Evolutionary conservation across 1,140 invertebrate genomes (phyloP).

Genomic region (Ephestia elutella): DNA sequence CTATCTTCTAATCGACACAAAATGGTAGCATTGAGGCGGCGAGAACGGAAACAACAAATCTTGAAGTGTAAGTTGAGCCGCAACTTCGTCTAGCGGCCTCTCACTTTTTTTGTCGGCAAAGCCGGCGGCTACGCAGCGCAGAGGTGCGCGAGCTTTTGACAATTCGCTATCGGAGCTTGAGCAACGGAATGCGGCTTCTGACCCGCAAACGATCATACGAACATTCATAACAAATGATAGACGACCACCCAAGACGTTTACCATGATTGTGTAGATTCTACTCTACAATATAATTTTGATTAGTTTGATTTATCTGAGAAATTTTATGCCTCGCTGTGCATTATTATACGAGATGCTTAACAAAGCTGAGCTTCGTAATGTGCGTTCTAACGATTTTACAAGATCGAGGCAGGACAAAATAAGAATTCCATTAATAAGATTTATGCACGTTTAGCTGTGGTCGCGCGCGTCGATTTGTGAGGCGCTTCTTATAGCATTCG

Average conservation of each 20-base stretch:
- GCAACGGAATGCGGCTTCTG: slow-evolving; percentile 47
- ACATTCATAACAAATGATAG: slow-evolving; percentile 36
- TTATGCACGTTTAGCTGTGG: slow-evolving; percentile 62
- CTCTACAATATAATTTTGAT: slow-evolving; percentile 53
- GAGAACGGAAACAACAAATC: slow-evolving; percentile 68
- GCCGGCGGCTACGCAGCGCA: slow-evolving; percentile 18
- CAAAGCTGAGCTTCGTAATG: slow-evolving; percentile 26
- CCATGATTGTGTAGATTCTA: slow-evolving; percentile 25
- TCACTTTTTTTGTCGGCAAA: slow-evolving; percentile 55
- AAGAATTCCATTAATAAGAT: slow-evolving; percentile 71
- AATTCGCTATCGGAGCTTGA: slow-evolving; percentile 48
- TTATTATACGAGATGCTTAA: slow-evolving; percentile 21
- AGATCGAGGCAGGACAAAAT: slow-evolving; percentile 58
- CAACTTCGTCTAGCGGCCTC: slow-evolving; percentile 39
- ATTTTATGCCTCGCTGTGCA: slow-evolving; percentile 30
- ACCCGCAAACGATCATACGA: slow-evolving; percentile 43
- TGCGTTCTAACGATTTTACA: slow-evolving; percentile 54
- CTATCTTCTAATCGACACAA: slow-evolving; percentile 70
- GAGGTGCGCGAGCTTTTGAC: slow-evolving; percentile 31
- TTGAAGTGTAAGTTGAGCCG: slow-evolving; percentile 56
- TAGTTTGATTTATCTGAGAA: slow-evolving; percentile 40
- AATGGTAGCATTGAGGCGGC: slow-evolving; percentile 70
- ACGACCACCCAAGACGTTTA: slow-evolving; percentile 50
- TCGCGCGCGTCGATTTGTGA: slow-evolving; percentile 65
- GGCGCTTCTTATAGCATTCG: slow-evolving; percentile 50